Evolutionary conservation across 2,797 vertebrate genomes (phyloP), one percentile per base, ranked within the genome.

Genomic region (Varecia variegata): DNA sequence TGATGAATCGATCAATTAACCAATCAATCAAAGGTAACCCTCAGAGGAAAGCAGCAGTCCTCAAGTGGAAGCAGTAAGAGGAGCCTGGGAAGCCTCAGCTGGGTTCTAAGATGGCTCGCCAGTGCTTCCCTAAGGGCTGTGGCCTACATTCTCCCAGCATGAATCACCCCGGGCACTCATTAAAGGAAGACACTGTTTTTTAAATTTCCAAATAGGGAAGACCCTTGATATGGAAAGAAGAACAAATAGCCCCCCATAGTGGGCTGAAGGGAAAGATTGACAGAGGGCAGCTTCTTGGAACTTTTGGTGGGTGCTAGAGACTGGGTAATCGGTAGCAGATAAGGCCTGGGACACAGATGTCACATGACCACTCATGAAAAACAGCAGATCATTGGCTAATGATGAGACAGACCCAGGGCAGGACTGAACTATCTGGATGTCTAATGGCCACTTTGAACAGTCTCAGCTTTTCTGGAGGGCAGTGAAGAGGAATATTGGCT

Each of bases 391-490:
- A 67, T 35, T 73, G 35, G 54, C 54, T 85, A 79, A 70, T 43
- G 38, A 54, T 3, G 7, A 84, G 70, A 83, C 54, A 84, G 70
- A 83, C 54, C 81, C n/a, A 62, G 43, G 82, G 32, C 23, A 87
- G 17, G 27, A 70, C 70, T 32, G 30, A 82, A 52, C 32, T 68
- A 32, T 40, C 30, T 1, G 13, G n/a, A 62, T 81, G 30, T 81
- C 45, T 80, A 27, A 68, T 18, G 77, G 32, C 17, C 47, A 32
- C 82, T 97, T 87, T 60, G 52, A 91, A 89, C 12, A 73, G 65
- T 71, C 71, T 91, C 27, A 47, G 74, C n/a, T 88, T 95, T 94
- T 92, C 82, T 71, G 70, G 45, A 94, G n/a, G n/a, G 60, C 58
- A 73, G 40, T 50, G 70, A 92, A 71, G 45, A 76, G 35, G 58